Percentiles rank a stretch among this genome's conserved stretches.
phyloP scores from a whole-genome alignment of 2,888 invertebrate genomes.

The Conus canariensis region DNA sequence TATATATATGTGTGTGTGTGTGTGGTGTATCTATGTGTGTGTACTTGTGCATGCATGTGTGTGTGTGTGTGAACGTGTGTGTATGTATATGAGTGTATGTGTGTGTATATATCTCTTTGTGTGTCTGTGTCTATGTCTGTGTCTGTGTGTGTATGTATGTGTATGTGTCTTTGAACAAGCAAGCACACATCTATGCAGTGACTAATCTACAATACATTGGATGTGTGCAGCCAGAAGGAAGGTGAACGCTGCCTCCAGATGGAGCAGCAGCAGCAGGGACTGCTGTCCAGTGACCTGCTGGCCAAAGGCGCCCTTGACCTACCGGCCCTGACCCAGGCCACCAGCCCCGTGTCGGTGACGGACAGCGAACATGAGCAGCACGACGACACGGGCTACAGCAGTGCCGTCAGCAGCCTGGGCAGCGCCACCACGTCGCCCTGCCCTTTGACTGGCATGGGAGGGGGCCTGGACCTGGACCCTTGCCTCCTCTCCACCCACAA shows the following conservation, averaged over 20 bases:
- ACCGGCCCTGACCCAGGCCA: conserved; percentile 12
- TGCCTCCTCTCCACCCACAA: not conserved
- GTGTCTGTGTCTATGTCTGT: not conserved
- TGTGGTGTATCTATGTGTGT: not conserved
- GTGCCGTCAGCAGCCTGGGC: conserved; percentile 40
- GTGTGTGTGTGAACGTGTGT: not conserved
- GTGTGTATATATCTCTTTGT: not conserved
- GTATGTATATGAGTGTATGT: not conserved
- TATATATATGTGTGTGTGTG: not conserved
- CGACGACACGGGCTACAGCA: conserved; percentile 44
- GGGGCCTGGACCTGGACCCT: conserved; percentile 10
- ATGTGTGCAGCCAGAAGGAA: conserved; percentile 46
- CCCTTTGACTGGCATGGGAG: conserved; percentile 6
- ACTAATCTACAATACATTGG: no score
- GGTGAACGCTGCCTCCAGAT: conserved; percentile 45
- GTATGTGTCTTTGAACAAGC: no score
- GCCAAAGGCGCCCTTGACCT: conserved; percentile 44
- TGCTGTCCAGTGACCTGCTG: conserved; percentile 36
- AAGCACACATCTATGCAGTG: no score
- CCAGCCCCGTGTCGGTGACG: conserved; percentile 28
- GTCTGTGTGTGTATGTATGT: no score
- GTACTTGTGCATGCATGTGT: conserved; percentile 3
- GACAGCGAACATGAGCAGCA: conserved; percentile 30
- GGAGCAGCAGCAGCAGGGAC: conserved; percentile 36
- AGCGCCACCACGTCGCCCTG: conserved; percentile 36